phyloP scores from a whole-genome alignment of 1,140 invertebrate genomes.

The Drosophila ambigua region DNA sequence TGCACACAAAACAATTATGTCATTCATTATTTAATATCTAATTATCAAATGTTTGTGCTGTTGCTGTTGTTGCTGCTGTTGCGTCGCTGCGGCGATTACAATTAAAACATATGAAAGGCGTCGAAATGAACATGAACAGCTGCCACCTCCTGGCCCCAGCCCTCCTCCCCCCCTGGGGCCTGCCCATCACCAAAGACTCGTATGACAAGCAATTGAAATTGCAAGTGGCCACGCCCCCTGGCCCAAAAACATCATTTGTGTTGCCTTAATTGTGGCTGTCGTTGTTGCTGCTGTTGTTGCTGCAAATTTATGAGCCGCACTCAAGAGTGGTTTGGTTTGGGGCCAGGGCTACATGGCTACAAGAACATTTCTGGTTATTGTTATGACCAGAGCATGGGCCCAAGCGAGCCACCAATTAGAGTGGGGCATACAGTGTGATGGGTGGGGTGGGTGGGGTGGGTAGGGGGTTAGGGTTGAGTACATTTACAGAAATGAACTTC shows the following conservation, averaged over 20 bases:
- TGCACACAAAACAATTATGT: constrained; percentile 50
- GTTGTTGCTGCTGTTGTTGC: constrained; percentile 46
- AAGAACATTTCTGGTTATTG: constrained; percentile 71
- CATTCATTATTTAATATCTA: constrained; percentile 80
- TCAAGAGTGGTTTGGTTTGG: constrained; percentile 39
- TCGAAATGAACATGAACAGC: constrained; percentile 67
- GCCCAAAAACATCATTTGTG: constrained; percentile 39
- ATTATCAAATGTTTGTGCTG: constrained; percentile 56
- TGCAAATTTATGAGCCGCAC: constrained; percentile 75
- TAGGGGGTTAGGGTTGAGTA: too few species aligned
- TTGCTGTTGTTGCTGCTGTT: constrained; percentile 5
- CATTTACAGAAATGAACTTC: constrained; percentile 1
- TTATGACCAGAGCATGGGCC: constrained; percentile 50
- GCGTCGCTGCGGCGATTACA: constrained; percentile 54
- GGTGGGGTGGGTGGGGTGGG: too few species aligned
- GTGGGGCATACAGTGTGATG: neutral
- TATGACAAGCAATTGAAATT: constrained; percentile 62
- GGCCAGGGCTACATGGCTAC: neutral
- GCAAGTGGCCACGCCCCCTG: constrained; percentile 57
- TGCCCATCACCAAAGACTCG: constrained; percentile 19
- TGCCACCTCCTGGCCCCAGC: constrained; percentile 28
- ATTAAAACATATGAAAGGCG: constrained; percentile 79
- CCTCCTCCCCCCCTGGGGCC: too few species aligned
- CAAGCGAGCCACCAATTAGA: constrained; percentile 58
- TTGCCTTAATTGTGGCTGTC: constrained; percentile 31